Conservation (phyloP, 2,113 vertebrate genomes). For the Vulpes lagopus region DNA sequence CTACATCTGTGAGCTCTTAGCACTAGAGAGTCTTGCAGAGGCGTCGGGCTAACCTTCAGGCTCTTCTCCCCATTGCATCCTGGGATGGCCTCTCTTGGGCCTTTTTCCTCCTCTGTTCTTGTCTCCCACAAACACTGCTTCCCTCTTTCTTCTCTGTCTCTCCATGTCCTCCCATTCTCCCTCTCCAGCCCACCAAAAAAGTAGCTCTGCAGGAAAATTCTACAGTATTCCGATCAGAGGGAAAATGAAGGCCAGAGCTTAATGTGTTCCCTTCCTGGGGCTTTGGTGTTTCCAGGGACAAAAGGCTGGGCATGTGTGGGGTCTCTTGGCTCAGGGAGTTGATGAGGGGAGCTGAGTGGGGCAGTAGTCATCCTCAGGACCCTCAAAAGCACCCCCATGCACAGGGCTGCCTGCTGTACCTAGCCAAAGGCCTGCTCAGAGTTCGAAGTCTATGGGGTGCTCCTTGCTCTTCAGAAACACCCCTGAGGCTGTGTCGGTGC, state of each 20-base stretch:
- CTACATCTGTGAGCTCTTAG: neutral
- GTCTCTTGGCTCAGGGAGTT: neutral
- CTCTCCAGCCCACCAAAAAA: neutral
- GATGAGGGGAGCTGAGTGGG: neutral
- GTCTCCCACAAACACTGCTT: neutral
- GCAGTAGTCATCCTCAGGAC: neutral
- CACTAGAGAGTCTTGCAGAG: neutral
- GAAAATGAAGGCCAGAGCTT: neutral
- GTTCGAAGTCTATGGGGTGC: neutral
- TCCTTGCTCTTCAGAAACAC: neutral
- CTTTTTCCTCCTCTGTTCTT: neutral
- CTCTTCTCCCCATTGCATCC: neutral
- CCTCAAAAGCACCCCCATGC: neutral
- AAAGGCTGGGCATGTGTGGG: neutral
- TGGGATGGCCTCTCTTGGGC: neutral
- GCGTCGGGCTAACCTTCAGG: rapidly evolving
- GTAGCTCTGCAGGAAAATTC: neutral
- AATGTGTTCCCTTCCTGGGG: neutral
- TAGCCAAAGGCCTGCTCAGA: neutral
- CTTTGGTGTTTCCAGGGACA: neutral
- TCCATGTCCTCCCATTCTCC: neutral
- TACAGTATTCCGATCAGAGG: neutral
- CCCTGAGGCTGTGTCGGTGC: neutral
- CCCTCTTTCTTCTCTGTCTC: neutral
- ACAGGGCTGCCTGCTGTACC: neutral